Evolutionary conservation across 2,888 invertebrate species (phyloP).

Genomic region (Cordilura impudica): DNA sequence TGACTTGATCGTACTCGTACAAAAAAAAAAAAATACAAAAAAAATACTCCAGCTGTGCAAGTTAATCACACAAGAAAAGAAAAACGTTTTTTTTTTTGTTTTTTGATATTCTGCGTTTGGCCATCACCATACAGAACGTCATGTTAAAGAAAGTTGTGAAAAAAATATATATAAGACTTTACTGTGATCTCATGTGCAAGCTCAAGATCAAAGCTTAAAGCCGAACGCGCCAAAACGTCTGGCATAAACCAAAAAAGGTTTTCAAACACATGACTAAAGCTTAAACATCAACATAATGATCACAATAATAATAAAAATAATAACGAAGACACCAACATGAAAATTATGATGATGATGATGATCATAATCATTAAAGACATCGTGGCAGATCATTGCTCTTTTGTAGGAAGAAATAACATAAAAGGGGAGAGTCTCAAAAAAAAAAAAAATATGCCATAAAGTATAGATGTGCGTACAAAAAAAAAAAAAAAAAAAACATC

Average conservation of each 20-base stretch:
- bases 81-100: background rate
- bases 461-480: background rate
- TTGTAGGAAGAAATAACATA: slow-evolving; percentile 11
- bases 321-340: background rate
- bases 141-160: slow-evolving; percentile 13
- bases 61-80: slow-evolving; percentile 66
- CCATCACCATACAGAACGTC: too few relatives aligned
- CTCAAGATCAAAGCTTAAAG: slow-evolving; percentile 72
- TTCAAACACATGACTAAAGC: slow-evolving; percentile 26
- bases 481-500: too few relatives aligned
- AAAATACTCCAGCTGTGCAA: slow-evolving; percentile 73
- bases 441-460: background rate
- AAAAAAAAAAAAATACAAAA: slow-evolving; percentile 13
- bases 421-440: slow-evolving; percentile 25
- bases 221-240: slow-evolving; percentile 76
- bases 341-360: slow-evolving; percentile 3
- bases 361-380: too few relatives aligned
- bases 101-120: background rate
- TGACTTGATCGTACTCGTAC: slow-evolving; percentile 36
- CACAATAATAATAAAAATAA: background rate
- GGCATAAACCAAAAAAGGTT: slow-evolving; percentile 56
- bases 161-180: slow-evolving; percentile 37
- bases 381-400: slow-evolving; percentile 39
- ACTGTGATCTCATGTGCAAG: slow-evolving; percentile 44
- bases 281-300: slow-evolving; percentile 42